These are phyloP conservation scores for Gymnopithys bicolor DNA, from an alignment of 2,797 vertebrate genomes.

Conservation along the genomic window DNA sequence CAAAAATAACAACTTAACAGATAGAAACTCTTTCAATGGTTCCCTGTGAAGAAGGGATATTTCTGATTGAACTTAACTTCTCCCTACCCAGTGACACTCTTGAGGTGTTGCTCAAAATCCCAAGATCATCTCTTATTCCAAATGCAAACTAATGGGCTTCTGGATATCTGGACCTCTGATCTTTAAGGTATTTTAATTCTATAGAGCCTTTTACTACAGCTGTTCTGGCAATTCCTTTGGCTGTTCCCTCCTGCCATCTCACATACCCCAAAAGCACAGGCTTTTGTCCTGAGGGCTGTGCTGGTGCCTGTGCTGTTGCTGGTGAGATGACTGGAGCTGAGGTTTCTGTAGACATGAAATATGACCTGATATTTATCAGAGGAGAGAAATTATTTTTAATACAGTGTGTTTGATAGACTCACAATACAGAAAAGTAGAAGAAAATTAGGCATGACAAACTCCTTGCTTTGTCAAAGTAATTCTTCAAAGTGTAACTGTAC, in stretches of 20 bases:
- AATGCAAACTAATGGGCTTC: neutral
- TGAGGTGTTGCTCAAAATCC: neutral
- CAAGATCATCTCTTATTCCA: neutral
- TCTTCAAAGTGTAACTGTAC: neutral
- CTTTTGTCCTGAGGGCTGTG: neutral
- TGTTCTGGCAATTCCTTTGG: neutral
- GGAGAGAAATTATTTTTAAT: neutral
- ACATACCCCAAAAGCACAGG: accelerated
- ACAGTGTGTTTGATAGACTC: neutral
- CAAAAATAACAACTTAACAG: neutral
- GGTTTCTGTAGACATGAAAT: neutral
- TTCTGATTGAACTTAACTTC: neutral
- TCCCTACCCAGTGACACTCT: neutral
- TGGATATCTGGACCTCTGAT: neutral
- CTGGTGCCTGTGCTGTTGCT: accelerated
- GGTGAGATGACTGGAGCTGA: neutral
- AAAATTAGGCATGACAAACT: neutral
- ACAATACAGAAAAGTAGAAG: neutral
- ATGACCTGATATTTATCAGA: neutral
- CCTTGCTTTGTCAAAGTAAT: neutral
- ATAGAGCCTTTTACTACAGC: neutral
- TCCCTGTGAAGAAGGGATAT: neutral
- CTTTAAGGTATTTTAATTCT: neutral
- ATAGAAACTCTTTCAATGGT: neutral
- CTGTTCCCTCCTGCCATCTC: neutral